Base-by-base conservation (phyloP, 2,797 vertebrate genomes). In the Stomatorhinus walkeri region DNA sequence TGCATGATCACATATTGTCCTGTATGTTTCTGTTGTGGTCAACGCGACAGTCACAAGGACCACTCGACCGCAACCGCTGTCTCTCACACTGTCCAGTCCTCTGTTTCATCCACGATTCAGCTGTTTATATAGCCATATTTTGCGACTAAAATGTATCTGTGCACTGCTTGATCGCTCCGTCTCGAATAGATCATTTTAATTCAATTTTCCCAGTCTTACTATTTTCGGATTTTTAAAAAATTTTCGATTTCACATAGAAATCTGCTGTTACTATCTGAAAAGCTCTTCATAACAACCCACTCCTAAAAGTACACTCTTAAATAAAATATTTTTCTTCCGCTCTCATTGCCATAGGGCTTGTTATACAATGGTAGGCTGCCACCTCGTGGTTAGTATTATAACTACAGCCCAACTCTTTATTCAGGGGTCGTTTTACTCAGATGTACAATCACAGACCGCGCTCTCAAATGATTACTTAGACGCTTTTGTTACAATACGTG, bases 331-430 rank as follows among this genome's bases (percentile, higher is more conserved):
- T 43, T 81, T 81, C 51, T 59, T 56, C 32, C 8, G 22, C 88
- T 7, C 28, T 28, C 49, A 81, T 22, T 43, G 14, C 84, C 83
- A 64, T 12, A 14, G 19, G 36, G 83, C 10, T 56, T 81, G 52
- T 64, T 10, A 61, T 51, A 40, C 22, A 83, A 81, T 81, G 24
- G 48, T 32, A 61, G 8, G 59, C n/a, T 61, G 2, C 89, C 89
- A 59, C 76, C 89, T 89, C 6, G 86, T 84, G 88, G 85, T 49
- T 24, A 49, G 10, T 64, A n/a, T 43, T 8, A 49, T 61, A 81
- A 61, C 48, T 87, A 81, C 85, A 79, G 24, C 19, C 40, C 9
- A 72, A 24, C 32, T 9, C 1, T 64, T 64, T 19, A 19, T 54
- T 79, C 19, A n/a, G 16, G 3, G 9, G 9, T 28, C 19, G 5